These are phyloP conservation scores for Ispidina lecontei DNA, from an alignment of 2,797 vertebrate genomes.

Conservation along the genomic window DNA sequence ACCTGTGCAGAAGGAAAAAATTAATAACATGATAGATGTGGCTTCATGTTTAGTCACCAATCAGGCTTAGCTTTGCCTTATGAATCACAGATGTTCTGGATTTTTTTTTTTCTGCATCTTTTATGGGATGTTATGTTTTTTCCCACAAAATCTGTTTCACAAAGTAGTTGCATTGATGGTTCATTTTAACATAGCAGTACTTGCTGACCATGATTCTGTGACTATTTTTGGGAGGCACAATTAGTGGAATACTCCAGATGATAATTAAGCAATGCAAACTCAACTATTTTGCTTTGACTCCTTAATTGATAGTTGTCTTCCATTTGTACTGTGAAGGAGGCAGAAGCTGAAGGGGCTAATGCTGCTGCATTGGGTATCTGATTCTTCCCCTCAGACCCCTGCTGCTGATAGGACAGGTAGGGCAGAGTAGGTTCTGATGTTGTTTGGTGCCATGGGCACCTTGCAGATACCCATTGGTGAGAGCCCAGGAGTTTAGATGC, in stretches of 20 bases:
- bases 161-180: background rate
- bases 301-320: background rate
- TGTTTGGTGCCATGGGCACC: background rate
- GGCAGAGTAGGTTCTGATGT: background rate
- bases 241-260: background rate
- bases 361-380: background rate
- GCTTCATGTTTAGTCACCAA: background rate
- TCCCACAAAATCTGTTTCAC: background rate
- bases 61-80: background rate
- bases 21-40: background rate
- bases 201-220: background rate
- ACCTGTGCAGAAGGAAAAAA: background rate
- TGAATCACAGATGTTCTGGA: background rate
- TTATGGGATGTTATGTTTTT: background rate
- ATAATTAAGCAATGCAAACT: background rate
- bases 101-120: background rate
- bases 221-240: background rate
- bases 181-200: background rate
- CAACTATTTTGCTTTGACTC: background rate
- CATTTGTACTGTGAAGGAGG: background rate
- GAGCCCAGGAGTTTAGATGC: background rate
- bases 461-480: background rate
- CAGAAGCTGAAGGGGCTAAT: background rate
- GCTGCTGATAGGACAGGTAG: background rate
- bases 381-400: background rate